Percentiles rank a stretch among this genome's conserved stretches.
These are phyloP conservation scores for Lithophane socia DNA, from an alignment of 2,888 invertebrate genomes.

Conservation along the genomic window DNA sequence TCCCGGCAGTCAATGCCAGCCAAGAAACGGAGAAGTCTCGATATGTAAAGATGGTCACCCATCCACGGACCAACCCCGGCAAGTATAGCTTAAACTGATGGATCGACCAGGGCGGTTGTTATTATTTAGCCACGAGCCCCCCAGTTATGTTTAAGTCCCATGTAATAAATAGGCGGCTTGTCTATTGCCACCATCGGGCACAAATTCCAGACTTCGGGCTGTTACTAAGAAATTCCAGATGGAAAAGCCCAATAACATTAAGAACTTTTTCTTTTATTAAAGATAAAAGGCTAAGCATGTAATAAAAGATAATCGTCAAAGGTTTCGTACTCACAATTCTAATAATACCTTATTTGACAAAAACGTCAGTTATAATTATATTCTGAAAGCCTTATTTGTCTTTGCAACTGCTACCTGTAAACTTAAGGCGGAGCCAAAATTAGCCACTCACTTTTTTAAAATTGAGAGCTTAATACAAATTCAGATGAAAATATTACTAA, in stretches of 20 bases:
- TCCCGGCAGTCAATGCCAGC: too few species aligned
- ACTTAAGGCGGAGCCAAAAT: constrained; percentile 23
- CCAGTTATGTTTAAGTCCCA: neutral
- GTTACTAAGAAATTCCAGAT: neutral
- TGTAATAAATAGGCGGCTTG: neutral
- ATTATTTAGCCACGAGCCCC: too few species aligned
- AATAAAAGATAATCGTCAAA: constrained; percentile 1
- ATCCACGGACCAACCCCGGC: too few species aligned
- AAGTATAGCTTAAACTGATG: too few species aligned
- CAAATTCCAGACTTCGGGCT: neutral
- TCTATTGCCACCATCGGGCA: neutral
- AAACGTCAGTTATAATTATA: neutral
- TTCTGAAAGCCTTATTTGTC: constrained; percentile 8
- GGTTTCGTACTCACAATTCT: neutral
- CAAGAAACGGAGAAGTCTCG: too few species aligned
- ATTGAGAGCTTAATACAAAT: constrained; percentile 24
- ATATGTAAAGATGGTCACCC: too few species aligned
- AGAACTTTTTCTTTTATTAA: neutral
- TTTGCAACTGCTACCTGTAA: constrained; percentile 19
- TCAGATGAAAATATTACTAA: constrained; percentile 27
- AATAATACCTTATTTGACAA: neutral
- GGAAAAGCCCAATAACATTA: neutral
- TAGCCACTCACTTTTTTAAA: constrained; percentile 19
- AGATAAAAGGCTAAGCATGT: neutral
- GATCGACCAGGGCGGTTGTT: too few species aligned